Conservation (phyloP, 2,888 invertebrate species). For the Noctua comes region DNA sequence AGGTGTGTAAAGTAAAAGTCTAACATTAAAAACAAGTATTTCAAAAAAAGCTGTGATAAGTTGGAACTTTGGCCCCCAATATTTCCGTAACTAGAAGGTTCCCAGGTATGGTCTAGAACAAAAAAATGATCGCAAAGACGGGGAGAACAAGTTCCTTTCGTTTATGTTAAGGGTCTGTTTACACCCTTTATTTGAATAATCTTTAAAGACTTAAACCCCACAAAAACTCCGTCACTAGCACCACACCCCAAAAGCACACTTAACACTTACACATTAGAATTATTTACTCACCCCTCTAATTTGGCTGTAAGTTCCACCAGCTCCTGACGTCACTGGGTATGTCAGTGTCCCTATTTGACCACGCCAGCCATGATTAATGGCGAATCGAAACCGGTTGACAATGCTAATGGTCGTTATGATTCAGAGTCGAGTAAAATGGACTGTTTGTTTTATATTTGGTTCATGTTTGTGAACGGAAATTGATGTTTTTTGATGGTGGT, state of each 20-base stretch:
- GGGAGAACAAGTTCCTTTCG: too few species aligned
- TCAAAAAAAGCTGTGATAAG: too few species aligned
- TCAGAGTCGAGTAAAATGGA: constrained; percentile 38
- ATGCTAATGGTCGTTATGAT: constrained; percentile 45
- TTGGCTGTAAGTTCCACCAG: constrained; percentile 33
- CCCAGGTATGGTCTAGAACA: too few species aligned
- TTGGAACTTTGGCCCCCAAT: too few species aligned
- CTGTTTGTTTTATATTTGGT: constrained; percentile 26
- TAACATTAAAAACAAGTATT: too few species aligned
- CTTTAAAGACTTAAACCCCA: not conserved
- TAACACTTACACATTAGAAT: constrained; percentile 47
- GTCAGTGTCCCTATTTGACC: constrained; percentile 52
- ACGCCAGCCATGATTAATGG: constrained; percentile 63
- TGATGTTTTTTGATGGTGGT: not conserved
- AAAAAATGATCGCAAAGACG: too few species aligned
- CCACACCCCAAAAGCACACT: constrained; percentile 30
- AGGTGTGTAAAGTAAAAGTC: too few species aligned
- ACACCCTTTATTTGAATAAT: not conserved
- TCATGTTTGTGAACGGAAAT: constrained; percentile 10
- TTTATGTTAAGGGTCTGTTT: too few species aligned
- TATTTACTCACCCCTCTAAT: constrained; percentile 55
- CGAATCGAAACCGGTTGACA: constrained; percentile 54
- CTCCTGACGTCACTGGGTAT: constrained; percentile 60
- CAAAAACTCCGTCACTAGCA: not conserved
- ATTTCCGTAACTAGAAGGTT: too few species aligned